Conservation (phyloP, 2,113 vertebrate species). For the Atherinomorus stipes region DNA sequence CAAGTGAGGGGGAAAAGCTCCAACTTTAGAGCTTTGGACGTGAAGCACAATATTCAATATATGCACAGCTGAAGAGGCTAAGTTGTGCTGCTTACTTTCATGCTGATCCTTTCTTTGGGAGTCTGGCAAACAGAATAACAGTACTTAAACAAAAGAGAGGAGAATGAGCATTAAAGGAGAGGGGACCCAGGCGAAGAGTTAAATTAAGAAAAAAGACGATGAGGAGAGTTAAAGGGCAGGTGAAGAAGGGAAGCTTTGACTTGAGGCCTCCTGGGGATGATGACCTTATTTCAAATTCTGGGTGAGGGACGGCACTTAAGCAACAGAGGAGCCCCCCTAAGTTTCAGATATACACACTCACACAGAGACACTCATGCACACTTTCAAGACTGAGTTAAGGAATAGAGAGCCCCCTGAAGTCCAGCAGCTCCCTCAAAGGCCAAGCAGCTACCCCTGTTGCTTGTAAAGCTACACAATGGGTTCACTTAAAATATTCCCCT, state of each 20-base stretch:
- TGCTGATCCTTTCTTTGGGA: conserved; percentile 5
- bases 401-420: conserved; percentile 67
- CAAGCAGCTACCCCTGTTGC: conserved; percentile 59
- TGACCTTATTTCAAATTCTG: conserved; percentile 91
- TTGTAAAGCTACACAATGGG: conserved; percentile 53
- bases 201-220: conserved; percentile 66
- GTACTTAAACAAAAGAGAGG: conserved; percentile 37
- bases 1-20: conserved; percentile 42
- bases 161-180: conserved; percentile 17
- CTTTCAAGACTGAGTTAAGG: conserved; percentile 62
- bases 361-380: conserved; percentile 47
- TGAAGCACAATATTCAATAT: conserved; percentile 44
- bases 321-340: conserved; percentile 70
- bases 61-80: conserved; percentile 42
- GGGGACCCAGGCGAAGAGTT: conserved; percentile 62
- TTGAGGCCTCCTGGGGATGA: conserved; percentile 82
- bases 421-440: conserved; percentile 76
- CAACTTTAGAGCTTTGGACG: conserved; percentile 51
- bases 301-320: conserved; percentile 78
- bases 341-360: conserved; percentile 45
- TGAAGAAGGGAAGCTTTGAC: conserved; percentile 83
- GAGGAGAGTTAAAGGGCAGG: conserved; percentile 83
- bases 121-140: not conserved
- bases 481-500: conserved; percentile 44
- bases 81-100: conserved; percentile 29